A percentile compares a stretch with the other conserved stretches of the same genome.
Conservation (phyloP, 2,113 vertebrate species). For the Indicator maculatus region DNA sequence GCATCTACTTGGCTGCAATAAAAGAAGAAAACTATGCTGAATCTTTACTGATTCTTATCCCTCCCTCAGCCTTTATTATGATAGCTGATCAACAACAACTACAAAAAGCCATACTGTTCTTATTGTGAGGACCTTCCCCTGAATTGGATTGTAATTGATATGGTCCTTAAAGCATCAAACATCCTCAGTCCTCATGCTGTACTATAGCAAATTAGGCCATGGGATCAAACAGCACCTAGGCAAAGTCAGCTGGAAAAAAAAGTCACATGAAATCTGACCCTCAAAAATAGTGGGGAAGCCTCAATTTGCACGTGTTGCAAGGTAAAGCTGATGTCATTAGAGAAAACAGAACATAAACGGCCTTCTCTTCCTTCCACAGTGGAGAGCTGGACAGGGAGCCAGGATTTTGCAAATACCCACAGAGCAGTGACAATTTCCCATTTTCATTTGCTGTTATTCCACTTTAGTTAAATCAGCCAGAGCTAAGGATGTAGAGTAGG, state of each 20-base stretch:
- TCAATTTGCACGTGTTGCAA: neutral
- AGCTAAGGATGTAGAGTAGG: neutral
- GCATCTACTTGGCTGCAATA: neutral
- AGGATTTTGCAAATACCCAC: neutral
- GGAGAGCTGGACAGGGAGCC: neutral
- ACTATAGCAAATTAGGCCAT: neutral
- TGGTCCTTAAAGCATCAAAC: neutral
- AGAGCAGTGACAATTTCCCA: neutral
- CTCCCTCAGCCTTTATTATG: neutral
- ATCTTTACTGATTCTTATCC: neutral
- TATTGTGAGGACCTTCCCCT: neutral
- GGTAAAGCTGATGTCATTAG: neutral
- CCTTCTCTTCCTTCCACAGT: neutral
- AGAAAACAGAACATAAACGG: neutral
- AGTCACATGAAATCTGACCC: neutral
- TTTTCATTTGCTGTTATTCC: neutral
- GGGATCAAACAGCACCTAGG: neutral
- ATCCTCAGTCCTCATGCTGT: neutral
- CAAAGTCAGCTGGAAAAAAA: neutral
- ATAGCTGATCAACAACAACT: neutral
- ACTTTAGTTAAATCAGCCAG: neutral
- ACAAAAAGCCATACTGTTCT: fast-evolving
- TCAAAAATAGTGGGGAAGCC: neutral
- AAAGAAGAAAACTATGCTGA: neutral
- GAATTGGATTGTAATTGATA: neutral